Percentiles rank a stretch among this genome's conserved stretches.
Conservation (phyloP, 2,888 invertebrate genomes). For the Apotomis betuletana region DNA sequence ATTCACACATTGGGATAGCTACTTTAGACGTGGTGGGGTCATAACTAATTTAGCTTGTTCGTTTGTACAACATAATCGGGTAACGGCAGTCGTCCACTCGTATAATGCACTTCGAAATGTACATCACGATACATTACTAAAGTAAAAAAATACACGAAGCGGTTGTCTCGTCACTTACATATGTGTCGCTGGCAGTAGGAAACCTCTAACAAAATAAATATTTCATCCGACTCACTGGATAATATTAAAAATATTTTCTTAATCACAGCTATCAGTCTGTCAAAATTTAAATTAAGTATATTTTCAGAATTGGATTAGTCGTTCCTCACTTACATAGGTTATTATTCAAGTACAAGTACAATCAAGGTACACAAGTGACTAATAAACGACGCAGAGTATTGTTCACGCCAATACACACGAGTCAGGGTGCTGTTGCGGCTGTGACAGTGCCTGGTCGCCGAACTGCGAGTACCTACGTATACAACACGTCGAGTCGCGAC, state of each 20-base stretch:
- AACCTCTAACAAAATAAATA: constrained; percentile 82
- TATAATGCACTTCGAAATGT: constrained; percentile 56
- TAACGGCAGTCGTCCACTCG: constrained; percentile 55
- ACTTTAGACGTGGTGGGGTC: constrained; percentile 63
- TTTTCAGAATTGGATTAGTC: constrained; percentile 82
- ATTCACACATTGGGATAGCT: constrained; percentile 55
- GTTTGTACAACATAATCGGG: constrained; percentile 66
- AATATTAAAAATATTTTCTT: constrained; percentile 84
- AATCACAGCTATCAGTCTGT: constrained; percentile 84
- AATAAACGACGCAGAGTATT: constrained; percentile 81
- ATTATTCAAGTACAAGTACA: constrained; percentile 76
- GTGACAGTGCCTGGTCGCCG: constrained; percentile 67
- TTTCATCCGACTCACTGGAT: constrained; percentile 83
- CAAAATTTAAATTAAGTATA: constrained; percentile 84
- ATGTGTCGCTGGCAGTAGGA: constrained; percentile 78
- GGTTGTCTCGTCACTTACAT: constrained; percentile 69
- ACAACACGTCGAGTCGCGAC: constrained; percentile 69
- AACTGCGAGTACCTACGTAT: constrained; percentile 72
- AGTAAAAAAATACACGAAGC: constrained; percentile 74
- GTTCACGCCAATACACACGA: constrained; percentile 68
- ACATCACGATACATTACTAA: constrained; percentile 64
- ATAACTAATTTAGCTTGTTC: constrained; percentile 69
- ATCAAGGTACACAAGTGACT: constrained; percentile 83
- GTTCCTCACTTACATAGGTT: constrained; percentile 77
- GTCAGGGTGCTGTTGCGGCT: constrained; percentile 60